Evolutionary conservation across 2,113 vertebrate genomes (phyloP), one percentile per base, ranked within the genome.

Genomic region (Saccopteryx leptura): DNA sequence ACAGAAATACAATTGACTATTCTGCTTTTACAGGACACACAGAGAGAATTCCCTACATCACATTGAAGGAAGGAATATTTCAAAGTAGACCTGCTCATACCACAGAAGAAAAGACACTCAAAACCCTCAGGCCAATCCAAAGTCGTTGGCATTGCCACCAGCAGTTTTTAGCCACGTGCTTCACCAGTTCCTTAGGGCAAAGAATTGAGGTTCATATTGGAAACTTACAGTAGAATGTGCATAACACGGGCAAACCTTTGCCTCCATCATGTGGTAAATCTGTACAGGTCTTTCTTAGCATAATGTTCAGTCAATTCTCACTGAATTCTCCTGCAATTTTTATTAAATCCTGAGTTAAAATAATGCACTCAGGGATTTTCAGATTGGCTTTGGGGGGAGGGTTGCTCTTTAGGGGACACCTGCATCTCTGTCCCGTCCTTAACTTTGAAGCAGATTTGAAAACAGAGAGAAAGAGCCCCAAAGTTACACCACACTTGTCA

Each of bases 261-360:
- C 21, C 78, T 66, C 6, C 4, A 1, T 56, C 65, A 7, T 78
- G 60, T 71, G 23, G 9, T 23, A 56, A 88, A 23, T 65, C 26
- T 61, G 9, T 28, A 28, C 13, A 19, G 14, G 78, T 75, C 26
- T 19, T 26, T 75, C 10, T 23, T 48, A 19, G 7, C 6, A 19
- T 66, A 39, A 52, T 39, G 1, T 88, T 88, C 15, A 31, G 17
- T 9, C 91, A 75, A 81, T 15, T 82, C 39, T 66, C 7, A 76
- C 12, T 7, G 28, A 82, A 87, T 89, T 23, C 31, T 65, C 61
- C 60, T 54, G 8, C 21, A 9, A 60, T 52, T 24, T 76, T 50
- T 58, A 91, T 71, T 72, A 88, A 46, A 76, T 54, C 17, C 39
- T 52, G 15, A 82, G 13, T 83, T 71, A 95, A 91, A 85, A 83